phyloP scores from a whole-genome alignment of 2,113 vertebrate genomes.

The Pao palembangensis region DNA sequence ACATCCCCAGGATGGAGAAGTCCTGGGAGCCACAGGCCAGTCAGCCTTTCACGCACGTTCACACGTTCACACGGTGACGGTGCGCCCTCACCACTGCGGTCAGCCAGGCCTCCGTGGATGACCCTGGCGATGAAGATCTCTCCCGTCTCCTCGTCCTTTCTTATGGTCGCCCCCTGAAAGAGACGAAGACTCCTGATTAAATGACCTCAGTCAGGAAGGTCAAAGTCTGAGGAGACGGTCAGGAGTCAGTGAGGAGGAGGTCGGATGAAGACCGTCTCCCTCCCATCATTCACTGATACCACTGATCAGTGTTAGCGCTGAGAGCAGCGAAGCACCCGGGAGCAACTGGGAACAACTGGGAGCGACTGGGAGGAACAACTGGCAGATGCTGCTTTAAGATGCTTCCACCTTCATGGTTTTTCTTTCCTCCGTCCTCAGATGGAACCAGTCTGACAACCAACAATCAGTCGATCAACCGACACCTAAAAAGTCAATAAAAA shows the following conservation, averaged over 20 bases:
- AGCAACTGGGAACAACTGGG: too few species aligned
- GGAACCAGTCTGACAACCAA: too few species aligned
- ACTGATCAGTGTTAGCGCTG: background rate
- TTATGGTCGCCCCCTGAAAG: constrained; percentile 88
- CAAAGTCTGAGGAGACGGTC: background rate
- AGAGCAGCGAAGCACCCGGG: too few species aligned
- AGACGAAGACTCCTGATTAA: background rate
- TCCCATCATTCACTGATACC: too few species aligned
- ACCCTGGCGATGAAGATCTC: constrained; percentile 87
- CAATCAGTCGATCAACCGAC: too few species aligned
- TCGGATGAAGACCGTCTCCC: background rate
- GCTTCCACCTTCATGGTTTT: too few species aligned
- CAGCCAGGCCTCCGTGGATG: constrained; percentile 88
- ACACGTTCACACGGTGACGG: background rate
- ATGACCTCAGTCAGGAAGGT: background rate
- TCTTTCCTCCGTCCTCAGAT: too few species aligned
- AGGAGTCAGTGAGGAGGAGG: background rate
- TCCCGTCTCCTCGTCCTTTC: constrained; percentile 83
- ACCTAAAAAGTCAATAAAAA: background rate
- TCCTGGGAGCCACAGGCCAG: constrained; percentile 64
- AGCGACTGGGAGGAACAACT: too few species aligned
- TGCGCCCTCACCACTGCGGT: constrained; percentile 83
- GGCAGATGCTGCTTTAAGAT: too few species aligned
- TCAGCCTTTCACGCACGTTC: background rate
- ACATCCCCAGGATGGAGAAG: constrained; percentile 86